Percentiles rank a stretch among this genome's conserved stretches.
phyloP scores from a whole-genome alignment of 2,888 invertebrate species.

The Encarsia formosa region DNA sequence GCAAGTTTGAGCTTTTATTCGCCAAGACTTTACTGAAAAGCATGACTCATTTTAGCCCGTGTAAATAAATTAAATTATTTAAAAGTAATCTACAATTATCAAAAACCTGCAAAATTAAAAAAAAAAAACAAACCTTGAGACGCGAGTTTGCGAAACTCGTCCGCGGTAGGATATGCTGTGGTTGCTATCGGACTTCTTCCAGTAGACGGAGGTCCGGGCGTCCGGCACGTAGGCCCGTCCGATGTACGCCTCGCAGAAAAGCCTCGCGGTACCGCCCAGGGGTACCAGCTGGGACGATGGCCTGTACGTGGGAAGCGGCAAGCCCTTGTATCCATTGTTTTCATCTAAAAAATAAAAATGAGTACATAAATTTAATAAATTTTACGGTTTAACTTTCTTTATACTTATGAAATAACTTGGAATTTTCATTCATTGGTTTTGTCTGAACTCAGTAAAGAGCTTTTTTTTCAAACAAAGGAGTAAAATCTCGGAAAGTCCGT shows the following conservation, averaged over 20 bases:
- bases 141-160: constrained; percentile 32
- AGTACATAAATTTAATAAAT: no score
- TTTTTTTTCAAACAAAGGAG: not conserved
- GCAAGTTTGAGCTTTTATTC: no score
- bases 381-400: no score
- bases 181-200: constrained; percentile 63
- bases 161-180: constrained; percentile 48
- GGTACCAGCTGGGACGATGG: constrained; percentile 63
- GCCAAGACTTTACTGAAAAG: no score
- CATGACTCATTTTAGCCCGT: no score
- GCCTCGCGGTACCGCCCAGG: constrained; percentile 60
- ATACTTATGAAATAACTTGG: no score
- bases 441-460: no score
- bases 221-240: constrained; percentile 73
- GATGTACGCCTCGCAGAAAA: constrained; percentile 76
- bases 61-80: no score
- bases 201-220: constrained; percentile 67
- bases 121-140: constrained; percentile 29
- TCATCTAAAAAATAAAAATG: constrained; percentile 63
- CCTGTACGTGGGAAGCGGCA: constrained; percentile 61
- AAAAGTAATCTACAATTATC: no score
- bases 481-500: not conserved
- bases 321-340: constrained; percentile 50
- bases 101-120: no score
- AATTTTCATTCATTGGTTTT: no score